Base-by-base conservation (phyloP, 2,888 invertebrate genomes). In the Drosophila kuntzei region DNA sequence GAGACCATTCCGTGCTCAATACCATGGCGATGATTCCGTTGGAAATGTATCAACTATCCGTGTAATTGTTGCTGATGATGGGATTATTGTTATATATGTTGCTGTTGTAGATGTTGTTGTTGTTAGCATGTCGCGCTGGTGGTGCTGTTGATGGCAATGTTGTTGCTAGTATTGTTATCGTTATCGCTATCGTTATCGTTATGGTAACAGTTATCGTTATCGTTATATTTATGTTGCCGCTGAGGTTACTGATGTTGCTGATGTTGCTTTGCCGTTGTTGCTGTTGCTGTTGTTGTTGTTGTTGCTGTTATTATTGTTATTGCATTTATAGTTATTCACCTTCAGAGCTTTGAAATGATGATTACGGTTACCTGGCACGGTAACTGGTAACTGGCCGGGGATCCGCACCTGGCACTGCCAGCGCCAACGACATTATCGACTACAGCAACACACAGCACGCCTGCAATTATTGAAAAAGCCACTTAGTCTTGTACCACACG, bases 1-100 rank as follows among this genome's bases (percentile, higher is more conserved):
- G 99, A 89, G 98, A 98, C 98, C 98, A 99, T 95, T 99, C 99
- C 93, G 99, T 99, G 93, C 97, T 98, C 94, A 99, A 95, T 95
- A 95, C 95, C 95, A 95, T 95, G 84, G 69, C 89, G 66, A 47
- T 29, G 37, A 22, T 41, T 49, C 54, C 41, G 37, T 55, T 65
- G 20, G 14, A 18, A 50, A 32, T 54, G 54, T 32, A 32, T 3
- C 14, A 32, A 22, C 20, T 32, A 20, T 14, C 47, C 41, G 47
- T 64, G 7, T 34, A 20, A 58, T 69, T 62, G 7, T 29, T 62
- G 37, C 47, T 41, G 69, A 43, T 64, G 50, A 18, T 67, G 41
- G 44, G 36, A 63, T 72, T 61, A 16, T 50, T 60, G 44, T 54
- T 57, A 44, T 43, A 64, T 34, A 32, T 62, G 57, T 34, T 66